These are phyloP conservation scores for Agriopis leucophaearia DNA, from an alignment of 2,888 invertebrate genomes.

Conservation along the genomic window DNA sequence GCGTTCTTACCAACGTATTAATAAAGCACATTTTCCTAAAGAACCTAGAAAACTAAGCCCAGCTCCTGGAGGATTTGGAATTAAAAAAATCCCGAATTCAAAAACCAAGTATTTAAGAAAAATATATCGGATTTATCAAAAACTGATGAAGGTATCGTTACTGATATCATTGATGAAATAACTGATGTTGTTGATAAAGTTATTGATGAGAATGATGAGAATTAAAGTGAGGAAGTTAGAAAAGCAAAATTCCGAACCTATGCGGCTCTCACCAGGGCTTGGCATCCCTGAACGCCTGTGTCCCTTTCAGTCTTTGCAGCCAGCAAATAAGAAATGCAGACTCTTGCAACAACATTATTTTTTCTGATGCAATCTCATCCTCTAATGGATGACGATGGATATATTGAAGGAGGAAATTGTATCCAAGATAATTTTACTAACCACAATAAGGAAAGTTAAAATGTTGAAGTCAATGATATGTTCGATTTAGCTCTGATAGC, in stretches of 20 bases:
- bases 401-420: constrained; percentile 55
- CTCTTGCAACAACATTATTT: constrained; percentile 83
- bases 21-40: constrained; percentile 60
- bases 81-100: constrained; percentile 50
- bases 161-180: constrained; percentile 14
- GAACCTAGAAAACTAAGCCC: constrained; percentile 74
- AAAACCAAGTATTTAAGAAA: constrained; percentile 45
- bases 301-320: constrained; percentile 85
- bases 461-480: too few species aligned
- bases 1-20: constrained; percentile 63
- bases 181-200: constrained; percentile 53
- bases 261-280: constrained; percentile 87
- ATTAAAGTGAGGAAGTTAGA: constrained; percentile 70
- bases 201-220: constrained; percentile 59
- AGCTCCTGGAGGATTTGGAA: constrained; percentile 80
- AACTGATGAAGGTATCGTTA: constrained; percentile 41
- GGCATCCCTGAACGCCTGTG: constrained; percentile 86
- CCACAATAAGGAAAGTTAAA: background rate
- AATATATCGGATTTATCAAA: constrained; percentile 45
- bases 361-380: constrained; percentile 66
- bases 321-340: constrained; percentile 86
- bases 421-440: constrained; percentile 44
- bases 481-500: too few species aligned
- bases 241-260: constrained; percentile 86
- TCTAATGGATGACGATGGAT: constrained; percentile 60